Evolutionary conservation across 2,113 vertebrate species (phyloP).

Genomic region (Pelecanus crispus): DNA sequence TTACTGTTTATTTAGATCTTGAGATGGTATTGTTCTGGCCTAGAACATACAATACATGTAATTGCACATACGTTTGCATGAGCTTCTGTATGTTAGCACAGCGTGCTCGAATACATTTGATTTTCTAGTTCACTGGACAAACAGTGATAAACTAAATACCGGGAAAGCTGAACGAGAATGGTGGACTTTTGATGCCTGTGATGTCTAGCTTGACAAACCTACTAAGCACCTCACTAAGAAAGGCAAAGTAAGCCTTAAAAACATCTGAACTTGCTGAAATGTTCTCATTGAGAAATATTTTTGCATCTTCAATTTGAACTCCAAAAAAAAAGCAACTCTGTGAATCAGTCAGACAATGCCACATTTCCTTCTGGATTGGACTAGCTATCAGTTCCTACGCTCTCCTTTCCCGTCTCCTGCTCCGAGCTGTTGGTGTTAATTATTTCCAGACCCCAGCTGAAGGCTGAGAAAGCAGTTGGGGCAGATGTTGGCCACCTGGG

Average conservation of each 20-base stretch:
- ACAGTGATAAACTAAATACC: neutral
- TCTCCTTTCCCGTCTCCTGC: neutral
- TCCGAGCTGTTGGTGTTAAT: neutral
- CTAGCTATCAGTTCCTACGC: neutral
- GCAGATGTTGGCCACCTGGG: conserved; percentile 10
- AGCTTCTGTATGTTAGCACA: neutral
- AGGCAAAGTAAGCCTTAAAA: neutral
- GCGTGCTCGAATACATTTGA: neutral
- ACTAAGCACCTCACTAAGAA: neutral
- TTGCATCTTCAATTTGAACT: neutral
- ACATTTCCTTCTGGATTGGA: neutral
- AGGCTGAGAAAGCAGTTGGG: neutral
- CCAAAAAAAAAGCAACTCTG: neutral
- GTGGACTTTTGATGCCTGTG: neutral
- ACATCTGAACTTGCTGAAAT: neutral
- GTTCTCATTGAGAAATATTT: neutral
- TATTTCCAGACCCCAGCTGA: neutral
- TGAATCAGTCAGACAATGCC: neutral
- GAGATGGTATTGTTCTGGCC: neutral
- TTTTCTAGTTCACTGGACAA: neutral
- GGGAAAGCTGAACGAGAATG: neutral
- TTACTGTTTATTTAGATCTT: neutral
- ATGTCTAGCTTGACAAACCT: neutral
- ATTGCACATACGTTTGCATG: neutral
- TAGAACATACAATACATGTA: neutral